Base-by-base conservation (phyloP, 1,140 invertebrate genomes). In the Anastrepha obliqua region DNA sequence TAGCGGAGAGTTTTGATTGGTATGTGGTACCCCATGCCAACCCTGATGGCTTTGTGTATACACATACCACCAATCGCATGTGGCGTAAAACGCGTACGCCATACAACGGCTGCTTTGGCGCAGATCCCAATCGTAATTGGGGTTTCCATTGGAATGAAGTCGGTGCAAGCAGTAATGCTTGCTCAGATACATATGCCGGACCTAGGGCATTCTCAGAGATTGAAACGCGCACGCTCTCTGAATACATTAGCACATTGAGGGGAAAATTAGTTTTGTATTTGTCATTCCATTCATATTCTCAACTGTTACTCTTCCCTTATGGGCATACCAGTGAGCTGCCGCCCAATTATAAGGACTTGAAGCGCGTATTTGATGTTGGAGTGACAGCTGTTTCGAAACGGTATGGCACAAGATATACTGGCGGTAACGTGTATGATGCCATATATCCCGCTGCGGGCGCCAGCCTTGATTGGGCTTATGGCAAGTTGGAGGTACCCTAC, bases 31-130 rank as follows among this genome's bases (percentile, higher is more conserved):
- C 96, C 0, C 94, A 95, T 47, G 90, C 95, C 2, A 97, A 97
- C 93, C 97, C 97, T 13, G 97, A 98, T 94, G 97, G 97, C 81
- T 97, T 96, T 90, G 96, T 95, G 62, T 97, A 95, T 90, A 95
- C 96, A 1, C 95, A 96, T 89, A 94, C 94, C 0, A 93, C 90
- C 65, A 95, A 96, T 88, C 95, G 96, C 59, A 90, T 96, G 88
- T 97, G 96, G 96, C 94, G 96, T n/a, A 97, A 97, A 92, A 97
- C 96, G 0, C 93, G 96, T 39, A 95, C 94, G 64, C 94, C 93
- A 11, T 95, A 95, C 62, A 87, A 92, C 2, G 87, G 92, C 1
- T 97, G 96, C 88, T 89, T 88, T 58, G 96, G 97, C n/a, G 94
- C 94, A 42, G 97, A 97, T 91, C 95, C 95, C 0, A 97, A 97